Percentiles rank a stretch among this genome's conserved stretches.
Evolutionary conservation across 2,888 invertebrate genomes (phyloP).

Genomic region (Drosophila maculinotata): DNA sequence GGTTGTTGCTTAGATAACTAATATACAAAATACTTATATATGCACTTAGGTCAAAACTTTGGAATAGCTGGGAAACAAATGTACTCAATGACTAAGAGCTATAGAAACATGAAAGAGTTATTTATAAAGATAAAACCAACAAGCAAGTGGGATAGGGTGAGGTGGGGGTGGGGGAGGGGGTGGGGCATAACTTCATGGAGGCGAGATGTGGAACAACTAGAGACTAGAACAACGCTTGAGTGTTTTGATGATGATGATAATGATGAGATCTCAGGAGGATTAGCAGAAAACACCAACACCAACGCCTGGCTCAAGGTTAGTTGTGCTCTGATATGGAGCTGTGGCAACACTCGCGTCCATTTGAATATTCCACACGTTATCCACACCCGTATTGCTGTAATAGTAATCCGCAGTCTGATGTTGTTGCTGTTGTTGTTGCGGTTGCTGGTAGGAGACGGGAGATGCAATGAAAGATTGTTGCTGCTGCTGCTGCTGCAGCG

Average conservation of each 20-base stretch:
- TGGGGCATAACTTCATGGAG: too few relatives aligned
- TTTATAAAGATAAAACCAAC: conserved; percentile 58
- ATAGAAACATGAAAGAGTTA: conserved; percentile 50
- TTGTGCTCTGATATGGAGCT: conserved; percentile 46
- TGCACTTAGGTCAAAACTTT: conserved; percentile 65
- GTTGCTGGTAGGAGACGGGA: conserved; percentile 28
- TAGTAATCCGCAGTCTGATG: conserved; percentile 79
- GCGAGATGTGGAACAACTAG: conserved; percentile 57
- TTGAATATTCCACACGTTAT: conserved; percentile 84
- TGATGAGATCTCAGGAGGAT: conserved; percentile 43
- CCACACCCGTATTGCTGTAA: conserved; percentile 83
- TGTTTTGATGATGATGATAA: conserved; percentile 18
- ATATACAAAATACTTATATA: conserved; percentile 42
- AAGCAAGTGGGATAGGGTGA: conserved; percentile 31
- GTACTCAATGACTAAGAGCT: conserved; percentile 53
- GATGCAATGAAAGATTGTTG: conserved; percentile 47
- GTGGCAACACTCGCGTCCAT: conserved; percentile 67
- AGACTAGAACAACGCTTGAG: conserved; percentile 83
- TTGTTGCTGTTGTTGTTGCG: conserved; percentile 48
- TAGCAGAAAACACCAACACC: conserved; percentile 70
- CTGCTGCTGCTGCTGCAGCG: conserved; percentile 38
- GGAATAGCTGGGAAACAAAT: conserved; percentile 76
- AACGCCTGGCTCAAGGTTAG: conserved; percentile 44
- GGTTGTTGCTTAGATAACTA: conserved; percentile 38
- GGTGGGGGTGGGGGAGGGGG: conserved; percentile 1